These are phyloP conservation scores for Tethya wilhelma DNA, from an alignment of 37 sponge, comb jelly and placozoan species.

Conservation along the genomic window DNA sequence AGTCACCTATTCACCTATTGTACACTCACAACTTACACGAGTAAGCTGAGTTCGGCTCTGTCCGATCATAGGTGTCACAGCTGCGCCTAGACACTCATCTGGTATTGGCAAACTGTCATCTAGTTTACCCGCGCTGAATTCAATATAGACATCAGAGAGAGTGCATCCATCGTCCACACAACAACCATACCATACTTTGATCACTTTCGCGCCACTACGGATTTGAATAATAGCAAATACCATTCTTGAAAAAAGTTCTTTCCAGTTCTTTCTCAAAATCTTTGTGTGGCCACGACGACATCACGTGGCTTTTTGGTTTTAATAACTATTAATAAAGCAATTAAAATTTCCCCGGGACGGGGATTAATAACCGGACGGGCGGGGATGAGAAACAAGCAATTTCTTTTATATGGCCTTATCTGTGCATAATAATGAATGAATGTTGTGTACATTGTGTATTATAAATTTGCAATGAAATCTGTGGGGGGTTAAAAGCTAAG, in stretches of 20 bases:
- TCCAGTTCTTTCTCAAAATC: too few species aligned
- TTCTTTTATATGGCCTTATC: too few species aligned
- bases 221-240: conserved; percentile 33
- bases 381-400: too few species aligned
- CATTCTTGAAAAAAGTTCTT: conserved; percentile 1
- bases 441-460: too few species aligned
- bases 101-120: conserved; percentile 51
- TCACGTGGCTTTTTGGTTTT: too few species aligned
- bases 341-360: too few species aligned
- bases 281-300: too few species aligned
- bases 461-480: too few species aligned
- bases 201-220: conserved; percentile 34
- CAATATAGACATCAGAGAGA: conserved; percentile 35
- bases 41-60: conserved; percentile 27
- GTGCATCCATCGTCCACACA: conserved; percentile 26
- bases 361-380: too few species aligned
- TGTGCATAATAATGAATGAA: too few species aligned
- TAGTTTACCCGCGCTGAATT: conserved; percentile 31
- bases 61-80: conserved; percentile 5
- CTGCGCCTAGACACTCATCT: conserved; percentile 36
- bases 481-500: too few species aligned
- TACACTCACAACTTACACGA: conserved; percentile 25
- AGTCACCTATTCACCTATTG: conserved; percentile 36
- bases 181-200: conserved; percentile 52
- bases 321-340: too few species aligned